Base-by-base conservation (phyloP, 2,888 invertebrate species). In the Octodonta nipae region DNA sequence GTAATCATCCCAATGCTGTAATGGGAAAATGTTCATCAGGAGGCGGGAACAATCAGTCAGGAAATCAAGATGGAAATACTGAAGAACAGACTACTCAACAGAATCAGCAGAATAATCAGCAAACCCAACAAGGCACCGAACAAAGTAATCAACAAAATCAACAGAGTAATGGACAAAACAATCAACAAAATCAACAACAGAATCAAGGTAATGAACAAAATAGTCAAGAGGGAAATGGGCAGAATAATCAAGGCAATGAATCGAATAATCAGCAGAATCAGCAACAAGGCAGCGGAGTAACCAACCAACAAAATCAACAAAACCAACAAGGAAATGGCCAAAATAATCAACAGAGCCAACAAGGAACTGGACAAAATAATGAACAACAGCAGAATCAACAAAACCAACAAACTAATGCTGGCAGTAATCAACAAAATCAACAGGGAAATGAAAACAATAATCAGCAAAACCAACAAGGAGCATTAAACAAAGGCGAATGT, bases 1-100 rank as follows among this genome's bases (percentile, higher is more conserved):
- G 85, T 55, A 83, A 85, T 58, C 73, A 84, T 55, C 69, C 71
- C 17, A 73, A 73, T 66, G 69, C 71, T 34, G 72, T 71, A 13
- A 37, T 22, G 10, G 52, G 52, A 11, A 49, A 38, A 42, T 54
- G 55, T 7, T 28, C n/a, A n/a, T n/a, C n/a, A n/a, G n/a, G n/a
- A n/a, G n/a, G n/a, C n/a, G n/a, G n/a, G n/a, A n/a, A n/a, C n/a
- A n/a, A n/a, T n/a, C n/a, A n/a, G n/a, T n/a, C n/a, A n/a, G n/a
- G n/a, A n/a, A n/a, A n/a, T n/a, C n/a, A n/a, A n/a, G n/a, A n/a
- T n/a, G n/a, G n/a, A n/a, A n/a, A n/a, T n/a, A n/a, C n/a, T n/a
- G n/a, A n/a, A n/a, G n/a, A n/a, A n/a, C n/a, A n/a, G n/a, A n/a
- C n/a, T n/a, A n/a, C 16, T 15, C 29, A 11, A 15, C 16, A 11